Evolutionary conservation across 2,888 invertebrate genomes (phyloP).

Genomic region (Drosophila kanekoi): DNA sequence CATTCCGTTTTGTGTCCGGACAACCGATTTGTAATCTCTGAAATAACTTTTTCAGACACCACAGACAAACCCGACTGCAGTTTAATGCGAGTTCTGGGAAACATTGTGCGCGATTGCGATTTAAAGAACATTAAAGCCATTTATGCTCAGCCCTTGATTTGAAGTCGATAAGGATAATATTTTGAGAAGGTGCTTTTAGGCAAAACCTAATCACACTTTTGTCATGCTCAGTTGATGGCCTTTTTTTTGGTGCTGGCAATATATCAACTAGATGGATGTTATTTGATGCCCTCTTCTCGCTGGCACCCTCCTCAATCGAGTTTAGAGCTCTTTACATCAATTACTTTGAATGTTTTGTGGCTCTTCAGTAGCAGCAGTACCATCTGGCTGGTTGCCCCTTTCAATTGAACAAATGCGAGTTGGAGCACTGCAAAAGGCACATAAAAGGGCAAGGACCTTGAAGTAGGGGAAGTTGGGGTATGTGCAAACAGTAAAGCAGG

Average conservation of each 20-base stretch:
- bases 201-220: constrained; percentile 30
- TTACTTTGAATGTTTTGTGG: constrained; percentile 69
- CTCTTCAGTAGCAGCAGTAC: constrained; percentile 10
- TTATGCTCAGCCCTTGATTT: constrained; percentile 3
- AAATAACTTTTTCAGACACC: constrained; percentile 29
- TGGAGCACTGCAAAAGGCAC: constrained; percentile 39
- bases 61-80: constrained; percentile 8
- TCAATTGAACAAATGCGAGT: constrained; percentile 71
- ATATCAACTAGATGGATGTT: constrained; percentile 55
- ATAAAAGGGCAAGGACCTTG: constrained; percentile 3
- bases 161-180: constrained; percentile 1
- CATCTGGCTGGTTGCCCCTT: constrained; percentile 38
- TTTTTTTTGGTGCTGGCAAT: constrained; percentile 38
- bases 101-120: constrained; percentile 9
- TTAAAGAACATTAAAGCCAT: constrained; percentile 15
- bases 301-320: constrained; percentile 15
- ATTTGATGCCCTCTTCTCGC: constrained; percentile 28
- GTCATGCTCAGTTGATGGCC: constrained; percentile 30
- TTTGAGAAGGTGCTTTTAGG: constrained; percentile 18
- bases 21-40: constrained; percentile 55
- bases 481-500: constrained; percentile 10
- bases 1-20: constrained; percentile 18
- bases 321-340: constrained; percentile 64
- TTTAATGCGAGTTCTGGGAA: constrained; percentile 12
- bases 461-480: neutral